Conservation (phyloP, 2,888 invertebrate species). For the Nemotelus nigrinus region DNA sequence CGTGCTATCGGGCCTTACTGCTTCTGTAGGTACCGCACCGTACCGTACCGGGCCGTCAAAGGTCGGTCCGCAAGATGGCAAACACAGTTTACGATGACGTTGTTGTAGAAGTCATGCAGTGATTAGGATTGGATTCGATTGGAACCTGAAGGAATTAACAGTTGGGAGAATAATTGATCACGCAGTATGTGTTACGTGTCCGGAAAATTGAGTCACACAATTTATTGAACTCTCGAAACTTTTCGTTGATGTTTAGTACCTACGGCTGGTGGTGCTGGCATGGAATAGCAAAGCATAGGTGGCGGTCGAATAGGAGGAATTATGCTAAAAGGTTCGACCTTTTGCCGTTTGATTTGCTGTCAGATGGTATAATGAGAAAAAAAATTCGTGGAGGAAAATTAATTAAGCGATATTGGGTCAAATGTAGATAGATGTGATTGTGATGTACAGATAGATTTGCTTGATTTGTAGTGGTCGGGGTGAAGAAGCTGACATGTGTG, state of each 20-base stretch:
- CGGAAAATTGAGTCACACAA: constrained; percentile 41
- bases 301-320: neutral
- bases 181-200: constrained; percentile 43
- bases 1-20: neutral
- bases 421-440: constrained; percentile 15
- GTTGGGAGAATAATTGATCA: constrained; percentile 43
- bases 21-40: neutral
- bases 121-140: constrained; percentile 39
- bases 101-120: constrained; percentile 34
- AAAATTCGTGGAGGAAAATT: constrained; percentile 29
- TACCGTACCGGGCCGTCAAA: neutral
- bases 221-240: constrained; percentile 15
- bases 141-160: constrained; percentile 32
- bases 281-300: neutral
- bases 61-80: too few species aligned
- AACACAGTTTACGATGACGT: neutral
- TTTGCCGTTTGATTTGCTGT: constrained; percentile 36
- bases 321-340: constrained; percentile 29
- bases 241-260: neutral
- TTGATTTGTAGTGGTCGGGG: too few species aligned
- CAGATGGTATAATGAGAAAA: constrained; percentile 1
- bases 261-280: neutral
- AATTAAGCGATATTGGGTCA: constrained; percentile 38
- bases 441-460: too few species aligned
- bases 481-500: too few species aligned